Conservation (phyloP, 2,888 invertebrate genomes). For the Cordilura impudica region DNA sequence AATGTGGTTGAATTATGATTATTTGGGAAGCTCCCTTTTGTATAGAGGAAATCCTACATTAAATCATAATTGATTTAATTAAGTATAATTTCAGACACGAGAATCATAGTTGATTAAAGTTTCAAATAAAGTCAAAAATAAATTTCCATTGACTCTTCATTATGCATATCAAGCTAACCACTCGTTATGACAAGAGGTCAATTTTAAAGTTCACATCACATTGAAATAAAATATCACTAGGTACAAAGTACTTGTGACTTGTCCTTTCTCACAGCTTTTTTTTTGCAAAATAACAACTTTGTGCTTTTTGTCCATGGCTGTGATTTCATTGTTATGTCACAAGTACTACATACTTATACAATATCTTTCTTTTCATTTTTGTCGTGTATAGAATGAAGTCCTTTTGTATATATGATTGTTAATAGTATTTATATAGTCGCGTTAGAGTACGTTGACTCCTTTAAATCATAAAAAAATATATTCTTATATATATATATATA, state of each 20-base stretch:
- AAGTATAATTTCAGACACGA: too few relatives aligned
- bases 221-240: conserved; percentile 18
- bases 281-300: conserved; percentile 22
- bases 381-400: conserved; percentile 8
- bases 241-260: conserved; percentile 50
- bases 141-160: too few relatives aligned
- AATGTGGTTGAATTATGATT: not conserved
- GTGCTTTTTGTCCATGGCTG: conserved; percentile 46
- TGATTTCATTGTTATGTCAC: not conserved
- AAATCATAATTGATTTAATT: too few relatives aligned
- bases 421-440: conserved; percentile 59
- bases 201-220: conserved; percentile 55
- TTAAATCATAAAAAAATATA: conserved; percentile 23
- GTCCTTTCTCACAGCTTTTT: conserved; percentile 34
- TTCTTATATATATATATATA: conserved; percentile 12
- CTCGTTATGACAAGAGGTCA: conserved; percentile 55
- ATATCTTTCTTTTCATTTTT: conserved; percentile 18
- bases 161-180: too few relatives aligned
- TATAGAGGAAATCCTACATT: conserved; percentile 4
- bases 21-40: conserved; percentile 6
- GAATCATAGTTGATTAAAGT: too few relatives aligned
- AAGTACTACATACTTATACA: conserved; percentile 17
- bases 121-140: too few relatives aligned
- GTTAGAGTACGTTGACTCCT: conserved; percentile 61
- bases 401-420: conserved; percentile 49